Percentiles rank a stretch among this genome's conserved stretches.
phyloP scores from a whole-genome alignment of 2,888 invertebrate species.

The Sussaba pulchella region DNA sequence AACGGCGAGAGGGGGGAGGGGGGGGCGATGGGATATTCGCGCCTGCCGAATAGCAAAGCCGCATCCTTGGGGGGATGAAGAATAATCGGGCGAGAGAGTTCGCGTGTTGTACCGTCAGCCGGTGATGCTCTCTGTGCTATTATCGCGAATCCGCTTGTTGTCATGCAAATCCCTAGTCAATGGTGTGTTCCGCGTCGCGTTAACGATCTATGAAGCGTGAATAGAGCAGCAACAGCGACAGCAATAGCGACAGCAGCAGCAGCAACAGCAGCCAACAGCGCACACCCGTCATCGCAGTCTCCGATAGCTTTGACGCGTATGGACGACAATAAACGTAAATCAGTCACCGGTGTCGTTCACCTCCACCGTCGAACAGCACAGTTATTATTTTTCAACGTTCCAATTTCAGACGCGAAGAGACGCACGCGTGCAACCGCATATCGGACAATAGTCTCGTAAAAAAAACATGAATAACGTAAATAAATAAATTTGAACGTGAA shows the following conservation, averaged over 20 bases:
- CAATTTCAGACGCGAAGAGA: too few relatives aligned
- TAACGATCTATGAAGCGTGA: conserved; percentile 66
- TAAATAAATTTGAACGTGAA: too few relatives aligned
- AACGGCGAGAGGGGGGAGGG: neutral
- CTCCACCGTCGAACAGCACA: conserved; percentile 14
- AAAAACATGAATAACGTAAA: too few relatives aligned
- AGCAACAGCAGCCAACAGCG: too few relatives aligned
- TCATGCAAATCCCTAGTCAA: conserved; percentile 70
- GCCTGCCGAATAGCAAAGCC: too few relatives aligned
- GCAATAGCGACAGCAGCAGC: too few relatives aligned
- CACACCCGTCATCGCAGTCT: conserved; percentile 23
- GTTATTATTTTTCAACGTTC: neutral
- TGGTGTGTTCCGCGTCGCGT: conserved; percentile 60
- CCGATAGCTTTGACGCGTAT: conserved; percentile 26
- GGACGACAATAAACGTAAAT: conserved; percentile 14
- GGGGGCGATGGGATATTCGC: too few relatives aligned
- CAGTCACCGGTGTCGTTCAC: conserved; percentile 46
- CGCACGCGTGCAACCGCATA: too few relatives aligned
- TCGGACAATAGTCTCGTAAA: too few relatives aligned
- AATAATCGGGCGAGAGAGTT: conserved; percentile 54
- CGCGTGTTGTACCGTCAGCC: conserved; percentile 29
- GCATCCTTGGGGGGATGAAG: conserved; percentile 39
- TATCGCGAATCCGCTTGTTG: conserved; percentile 66
- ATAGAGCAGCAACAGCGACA: conserved; percentile 56
- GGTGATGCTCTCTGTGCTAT: conserved; percentile 53